Base-by-base conservation (phyloP, 1,140 invertebrate species). In the Melipona quadrifasciata region DNA sequence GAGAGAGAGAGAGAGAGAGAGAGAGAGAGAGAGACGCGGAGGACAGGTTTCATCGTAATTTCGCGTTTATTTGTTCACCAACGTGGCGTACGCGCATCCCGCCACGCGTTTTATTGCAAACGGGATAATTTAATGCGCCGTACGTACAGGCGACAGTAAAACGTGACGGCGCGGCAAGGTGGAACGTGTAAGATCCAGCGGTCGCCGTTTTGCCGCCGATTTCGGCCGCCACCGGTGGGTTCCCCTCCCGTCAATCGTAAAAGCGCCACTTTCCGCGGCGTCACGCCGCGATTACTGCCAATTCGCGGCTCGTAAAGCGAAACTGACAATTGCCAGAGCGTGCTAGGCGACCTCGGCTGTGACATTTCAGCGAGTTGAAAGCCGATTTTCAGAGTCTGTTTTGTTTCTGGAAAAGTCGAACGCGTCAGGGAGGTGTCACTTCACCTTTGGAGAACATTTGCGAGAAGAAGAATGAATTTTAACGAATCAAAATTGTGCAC, bases 271-370 rank as follows among this genome's bases (percentile, higher is more conserved):
- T 76, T 73, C 65, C 55, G 21, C n/a, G 67, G 57, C 64, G 80
- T 87, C 77, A 84, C 72, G 72, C 67, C 39, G 14, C 84, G 84
- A 85, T 85, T 88, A 84, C 82, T 55, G 53, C 27, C 78, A 78
- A 72, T 88, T 88, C 78, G 79, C 86, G 87, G 74, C 86, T 88
- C 87, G 82, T 88, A 88, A 88, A 88, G 81, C 86, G 73, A 88
- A 85, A 75, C 64, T 61, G 58, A 61, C 58, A n/a, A 61, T n/a
- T 61, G 24, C 76, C 78, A 85, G 61, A 10, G 21, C 27, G 58
- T 31, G 2, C 16, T 17, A 31, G 6, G 27, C 0, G 11, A 19
- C 8, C 19, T 8, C 2, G 4, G 2, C 0, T 0, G 2, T 1
- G 21, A 47, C 8, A 47, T 47, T 11, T 47, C 6, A 47, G 39